Conservation (phyloP, 2,797 vertebrate genomes). For the Apogon hyalosoma region DNA sequence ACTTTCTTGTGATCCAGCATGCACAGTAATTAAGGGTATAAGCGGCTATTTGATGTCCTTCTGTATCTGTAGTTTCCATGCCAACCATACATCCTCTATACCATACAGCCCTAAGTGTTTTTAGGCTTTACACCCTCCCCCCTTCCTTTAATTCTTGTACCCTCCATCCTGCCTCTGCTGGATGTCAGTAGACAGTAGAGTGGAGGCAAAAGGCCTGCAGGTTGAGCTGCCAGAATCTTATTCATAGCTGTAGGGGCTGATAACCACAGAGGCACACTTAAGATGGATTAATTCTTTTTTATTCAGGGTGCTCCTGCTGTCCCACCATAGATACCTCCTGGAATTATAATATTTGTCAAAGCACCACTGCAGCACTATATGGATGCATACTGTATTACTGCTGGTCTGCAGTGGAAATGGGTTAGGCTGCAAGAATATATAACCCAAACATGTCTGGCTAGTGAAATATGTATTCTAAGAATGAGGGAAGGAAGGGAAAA, state of each 20-base stretch:
- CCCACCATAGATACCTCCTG: too few relatives aligned
- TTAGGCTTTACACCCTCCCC: constrained; percentile 10
- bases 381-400: too few relatives aligned
- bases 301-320: neutral
- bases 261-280: neutral
- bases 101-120: neutral
- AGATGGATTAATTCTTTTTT: neutral
- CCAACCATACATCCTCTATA: constrained; percentile 47
- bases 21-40: too few relatives aligned
- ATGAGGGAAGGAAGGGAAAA: too few relatives aligned
- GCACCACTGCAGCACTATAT: too few relatives aligned
- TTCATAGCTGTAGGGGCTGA: neutral
- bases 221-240: neutral
- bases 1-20: neutral
- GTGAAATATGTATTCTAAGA: too few relatives aligned
- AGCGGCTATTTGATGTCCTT: neutral
- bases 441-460: too few relatives aligned
- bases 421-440: too few relatives aligned
- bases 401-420: too few relatives aligned
- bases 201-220: neutral
- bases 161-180: neutral
- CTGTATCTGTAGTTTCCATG: constrained; percentile 48
- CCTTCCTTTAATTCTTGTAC: neutral
- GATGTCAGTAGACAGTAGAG: neutral
- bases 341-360: neutral